Conservation (phyloP, 1,140 invertebrate genomes). For the Mya arenaria region DNA sequence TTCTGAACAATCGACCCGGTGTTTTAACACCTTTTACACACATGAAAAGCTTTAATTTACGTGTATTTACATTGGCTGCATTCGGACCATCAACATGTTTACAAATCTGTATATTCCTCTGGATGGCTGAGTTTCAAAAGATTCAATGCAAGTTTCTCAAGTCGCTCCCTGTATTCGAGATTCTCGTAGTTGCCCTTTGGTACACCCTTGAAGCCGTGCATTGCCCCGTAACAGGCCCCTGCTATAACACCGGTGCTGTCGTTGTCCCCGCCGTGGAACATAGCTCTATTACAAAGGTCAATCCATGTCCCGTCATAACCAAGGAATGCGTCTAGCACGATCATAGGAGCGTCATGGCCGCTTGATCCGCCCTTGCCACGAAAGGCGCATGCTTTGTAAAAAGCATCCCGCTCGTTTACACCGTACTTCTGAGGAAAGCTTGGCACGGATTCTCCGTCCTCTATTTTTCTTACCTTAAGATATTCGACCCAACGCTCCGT, state of each 20-base stretch:
- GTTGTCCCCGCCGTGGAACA: slow-evolving; percentile 80
- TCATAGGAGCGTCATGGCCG: slow-evolving; percentile 80
- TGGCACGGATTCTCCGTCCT: slow-evolving; percentile 66
- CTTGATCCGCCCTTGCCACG: slow-evolving; percentile 77
- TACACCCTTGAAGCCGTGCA: slow-evolving; percentile 75
- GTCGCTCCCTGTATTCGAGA: slow-evolving; percentile 61
- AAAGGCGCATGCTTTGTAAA: slow-evolving; percentile 74
- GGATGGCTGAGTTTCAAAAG: slow-evolving; percentile 29
- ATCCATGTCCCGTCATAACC: slow-evolving; percentile 70
- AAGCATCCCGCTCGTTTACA: slow-evolving; percentile 74
- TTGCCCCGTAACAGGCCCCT: slow-evolving; percentile 77
- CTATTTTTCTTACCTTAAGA: slow-evolving; percentile 67
- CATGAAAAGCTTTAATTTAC: too few species aligned
- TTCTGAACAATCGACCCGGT: too few species aligned
- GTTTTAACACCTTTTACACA: too few species aligned
- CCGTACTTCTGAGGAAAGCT: slow-evolving; percentile 72
- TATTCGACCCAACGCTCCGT: slow-evolving; percentile 73
- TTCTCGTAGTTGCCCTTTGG: slow-evolving; percentile 67
- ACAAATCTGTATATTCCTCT: too few species aligned
- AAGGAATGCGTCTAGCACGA: slow-evolving; percentile 79
- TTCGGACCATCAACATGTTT: too few species aligned
- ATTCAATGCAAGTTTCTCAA: slow-evolving; percentile 49
- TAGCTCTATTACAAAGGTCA: slow-evolving; percentile 73
- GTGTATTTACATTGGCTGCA: too few species aligned
- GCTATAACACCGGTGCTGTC: slow-evolving; percentile 80